Evolutionary conservation across 1,140 invertebrate genomes (phyloP), one percentile per base, ranked within the genome.

Genomic region (Coenobita brevimanus): DNA sequence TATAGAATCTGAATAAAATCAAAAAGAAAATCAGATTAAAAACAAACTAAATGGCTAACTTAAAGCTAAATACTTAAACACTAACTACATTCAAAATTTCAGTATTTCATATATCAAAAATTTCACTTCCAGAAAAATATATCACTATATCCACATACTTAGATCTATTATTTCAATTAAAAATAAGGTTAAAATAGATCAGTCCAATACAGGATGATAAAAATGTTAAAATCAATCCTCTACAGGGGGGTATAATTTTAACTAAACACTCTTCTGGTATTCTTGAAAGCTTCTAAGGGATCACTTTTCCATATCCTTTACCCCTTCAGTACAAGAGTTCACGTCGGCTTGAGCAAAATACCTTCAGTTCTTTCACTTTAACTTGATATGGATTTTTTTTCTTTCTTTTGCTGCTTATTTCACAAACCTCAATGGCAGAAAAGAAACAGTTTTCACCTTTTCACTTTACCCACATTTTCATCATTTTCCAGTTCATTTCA

Each of bases 1-100:
- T 85, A 81, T 50, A 54, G n/a, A 33, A 82, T 86, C 15, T 79
- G 41, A 41, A 54, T 33, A 67, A 87, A 78, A 43, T 54, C 50
- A 82, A 82, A 81, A 82, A 75, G 38, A 67, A 71, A 54, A 30
- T 60, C 41, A 62, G 46, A 60, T 38, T 8, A 54, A 84, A 27
- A 80, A 43, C 36, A 71, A 27, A 33, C 13, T 41, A 76, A 76
- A n/a, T 10, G 38, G 21, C 43, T 24, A 81, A 81, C 30, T 36
- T 6, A 62, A 24, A 54, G 17, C 46, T n/a, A 78, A 21, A 8
- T 69, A 78, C 30, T 24, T 21, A 46, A 80, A 27, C 54, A 15
- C 8, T 80, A 60, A 30, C 67, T 15, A 33, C 69, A 73, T 33
- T 54, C 6, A 60, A 30, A 27, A 46, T 6, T 50, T 62, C 67